Percentiles rank a stretch among this genome's conserved stretches.
Conservation (phyloP, 2,888 invertebrate genomes). For the Chrysolina oricalcia region DNA sequence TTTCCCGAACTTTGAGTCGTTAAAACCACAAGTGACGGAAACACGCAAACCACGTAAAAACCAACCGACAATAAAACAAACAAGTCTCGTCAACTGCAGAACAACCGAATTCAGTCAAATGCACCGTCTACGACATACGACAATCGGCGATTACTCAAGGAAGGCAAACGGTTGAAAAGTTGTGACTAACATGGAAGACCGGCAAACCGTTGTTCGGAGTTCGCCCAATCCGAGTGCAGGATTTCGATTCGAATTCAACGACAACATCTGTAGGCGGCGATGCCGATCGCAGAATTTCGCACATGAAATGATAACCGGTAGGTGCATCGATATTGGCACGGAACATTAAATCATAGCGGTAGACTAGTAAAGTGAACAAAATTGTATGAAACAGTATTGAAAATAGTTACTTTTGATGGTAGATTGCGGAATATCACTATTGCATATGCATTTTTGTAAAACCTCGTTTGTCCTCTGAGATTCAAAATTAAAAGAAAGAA, state of each 20-base stretch:
- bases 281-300: neutral
- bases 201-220: neutral
- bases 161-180: neutral
- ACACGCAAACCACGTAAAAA: conserved; percentile 4
- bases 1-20: conserved; percentile 40
- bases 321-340: too few species aligned
- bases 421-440: too few species aligned
- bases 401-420: too few species aligned
- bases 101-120: neutral
- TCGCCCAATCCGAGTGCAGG: neutral
- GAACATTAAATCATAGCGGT: too few species aligned
- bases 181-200: neutral
- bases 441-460: too few species aligned
- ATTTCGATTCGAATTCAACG: neutral
- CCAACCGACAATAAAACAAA: neutral
- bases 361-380: too few species aligned
- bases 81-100: neutral
- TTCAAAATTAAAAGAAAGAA: too few species aligned
- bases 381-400: too few species aligned
- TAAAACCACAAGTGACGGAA: conserved; percentile 31
- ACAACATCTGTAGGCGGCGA: neutral
- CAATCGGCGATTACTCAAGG: neutral
- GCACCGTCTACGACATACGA: neutral
- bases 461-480: too few species aligned
- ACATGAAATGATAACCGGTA: neutral